Base-by-base conservation (phyloP, 2,113 vertebrate genomes). In the Eira barbara region DNA sequence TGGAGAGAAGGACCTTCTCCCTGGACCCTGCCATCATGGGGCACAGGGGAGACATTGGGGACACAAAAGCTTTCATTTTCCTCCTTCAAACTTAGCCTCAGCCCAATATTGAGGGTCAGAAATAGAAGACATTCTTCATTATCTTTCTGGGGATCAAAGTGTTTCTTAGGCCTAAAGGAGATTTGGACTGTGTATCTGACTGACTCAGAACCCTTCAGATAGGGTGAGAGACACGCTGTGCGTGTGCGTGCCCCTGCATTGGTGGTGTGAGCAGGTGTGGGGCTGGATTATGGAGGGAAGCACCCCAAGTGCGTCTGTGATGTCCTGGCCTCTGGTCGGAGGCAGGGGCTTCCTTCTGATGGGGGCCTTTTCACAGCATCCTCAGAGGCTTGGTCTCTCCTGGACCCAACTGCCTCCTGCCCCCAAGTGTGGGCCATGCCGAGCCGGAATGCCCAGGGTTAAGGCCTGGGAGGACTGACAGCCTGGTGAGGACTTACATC, bases 181-280 rank as follows among this genome's bases (percentile, higher is more conserved):
- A 74, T 20, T 7, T 69, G n/a, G 7, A 4, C 4, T 27, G 9
- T 25, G 25, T 18, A 1, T 57, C n/a, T n/a, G 45, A 18, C 31
- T 47, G 78, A 74, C 49, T 36, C 36, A 57, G 71, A 86, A 36
- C 31, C 29, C 36, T 65, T 21, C 7, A 6, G 25, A 15, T 0
- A 67, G 8, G 6, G 13, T 34, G 65, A 36, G 55, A 52, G 45
- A 21, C 29, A 47, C 21, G 7, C 0, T 2, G 36, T 42, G 42
- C 4, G 8, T 6, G 1, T 0, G 20, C 57, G 15, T 52, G 34
- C 7, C 17, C 1, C 0, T 7, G 36, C 10, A 12, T 7, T 5
- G n/a, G 27, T n/a, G 8, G 0, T 6, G 27, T 18, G 90, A 25
- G 39, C 14, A 10, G 47, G 73, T 42, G 17, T 7, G 11, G 55